Evolutionary conservation across 2,797 vertebrate species (phyloP).

Genomic region (Syngnathus acus): DNA sequence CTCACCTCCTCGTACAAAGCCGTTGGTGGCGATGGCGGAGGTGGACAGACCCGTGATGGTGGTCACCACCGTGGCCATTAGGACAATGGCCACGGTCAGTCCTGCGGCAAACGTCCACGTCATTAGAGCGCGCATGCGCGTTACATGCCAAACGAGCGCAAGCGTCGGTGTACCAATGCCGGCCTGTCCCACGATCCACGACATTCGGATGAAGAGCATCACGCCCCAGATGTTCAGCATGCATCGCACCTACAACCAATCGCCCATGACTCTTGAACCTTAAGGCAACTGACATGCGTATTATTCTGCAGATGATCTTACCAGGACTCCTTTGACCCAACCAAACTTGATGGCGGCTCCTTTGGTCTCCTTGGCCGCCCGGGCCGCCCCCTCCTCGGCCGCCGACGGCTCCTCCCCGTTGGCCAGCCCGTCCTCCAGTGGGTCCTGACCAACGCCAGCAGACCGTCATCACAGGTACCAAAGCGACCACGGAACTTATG

Average conservation of each 20-base stretch:
- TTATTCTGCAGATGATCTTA: slow-evolving; percentile 30
- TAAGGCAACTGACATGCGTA: neutral
- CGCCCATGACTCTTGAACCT: too few relatives aligned
- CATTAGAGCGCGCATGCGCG: too few relatives aligned
- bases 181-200: slow-evolving; percentile 96
- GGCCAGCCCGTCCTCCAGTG: slow-evolving; percentile 86
- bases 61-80: slow-evolving; percentile 90
- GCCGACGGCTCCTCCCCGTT: slow-evolving; percentile 85
- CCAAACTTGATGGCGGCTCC: slow-evolving; percentile 87
- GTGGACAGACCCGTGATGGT: slow-evolving; percentile 95
- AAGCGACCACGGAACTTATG: slow-evolving; percentile 6
- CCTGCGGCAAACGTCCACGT: slow-evolving; percentile 54
- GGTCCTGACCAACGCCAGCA: slow-evolving; percentile 68
- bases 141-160: neutral
- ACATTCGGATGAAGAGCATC: slow-evolving; percentile 96
- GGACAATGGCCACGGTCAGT: slow-evolving; percentile 80
- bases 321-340: slow-evolving; percentile 96
- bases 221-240: slow-evolving; percentile 99
- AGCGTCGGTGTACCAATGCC: slow-evolving; percentile 79
- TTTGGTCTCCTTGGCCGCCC: slow-evolving; percentile 78
- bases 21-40: slow-evolving; percentile 94
- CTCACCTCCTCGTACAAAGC: slow-evolving; percentile 94
- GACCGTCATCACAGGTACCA: neutral
- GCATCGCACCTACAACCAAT: slow-evolving; percentile 77
- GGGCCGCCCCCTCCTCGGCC: slow-evolving; percentile 74